phyloP scores from a whole-genome alignment of 1,140 invertebrate species.

The Lycorma delicatula region DNA sequence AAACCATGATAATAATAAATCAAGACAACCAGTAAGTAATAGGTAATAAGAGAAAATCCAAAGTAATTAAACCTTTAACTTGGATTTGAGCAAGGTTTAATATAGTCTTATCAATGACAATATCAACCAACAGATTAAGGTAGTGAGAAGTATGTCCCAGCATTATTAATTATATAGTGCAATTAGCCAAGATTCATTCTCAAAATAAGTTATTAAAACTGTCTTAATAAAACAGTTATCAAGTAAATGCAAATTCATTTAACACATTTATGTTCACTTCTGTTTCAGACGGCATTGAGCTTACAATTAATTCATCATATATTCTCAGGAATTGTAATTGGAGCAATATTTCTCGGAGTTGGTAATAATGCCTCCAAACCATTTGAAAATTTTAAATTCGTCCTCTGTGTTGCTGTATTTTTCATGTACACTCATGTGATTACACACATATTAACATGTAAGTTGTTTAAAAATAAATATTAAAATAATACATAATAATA shows the following conservation, averaged over 20 bases:
- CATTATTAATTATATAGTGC: not conserved
- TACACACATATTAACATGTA: constrained; percentile 49
- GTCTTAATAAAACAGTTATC: not conserved
- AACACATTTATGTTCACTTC: constrained; percentile 8
- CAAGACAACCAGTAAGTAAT: too few species aligned
- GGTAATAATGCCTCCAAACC: constrained; percentile 44
- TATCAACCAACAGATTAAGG: too few species aligned
- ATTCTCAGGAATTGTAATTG: constrained; percentile 42
- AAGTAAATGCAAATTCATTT: not conserved
- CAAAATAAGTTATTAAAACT: not conserved
- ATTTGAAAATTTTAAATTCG: constrained; percentile 50
- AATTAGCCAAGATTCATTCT: too few species aligned
- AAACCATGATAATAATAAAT: too few species aligned
- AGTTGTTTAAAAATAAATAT: constrained; percentile 32
- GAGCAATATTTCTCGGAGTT: constrained; percentile 45
- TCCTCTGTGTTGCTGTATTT: constrained; percentile 46
- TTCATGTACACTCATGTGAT: constrained; percentile 54
- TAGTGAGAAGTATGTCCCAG: too few species aligned
- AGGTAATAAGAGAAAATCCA: too few species aligned
- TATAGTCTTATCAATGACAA: too few species aligned
- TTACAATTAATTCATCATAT: constrained; percentile 48
- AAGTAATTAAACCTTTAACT: too few species aligned
- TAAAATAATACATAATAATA: not conserved
- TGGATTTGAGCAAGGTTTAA: too few species aligned
- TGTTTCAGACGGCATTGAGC: constrained; percentile 40